phyloP scores from a whole-genome alignment of 2,888 invertebrate genomes.

The Embidobia sp. region DNA sequence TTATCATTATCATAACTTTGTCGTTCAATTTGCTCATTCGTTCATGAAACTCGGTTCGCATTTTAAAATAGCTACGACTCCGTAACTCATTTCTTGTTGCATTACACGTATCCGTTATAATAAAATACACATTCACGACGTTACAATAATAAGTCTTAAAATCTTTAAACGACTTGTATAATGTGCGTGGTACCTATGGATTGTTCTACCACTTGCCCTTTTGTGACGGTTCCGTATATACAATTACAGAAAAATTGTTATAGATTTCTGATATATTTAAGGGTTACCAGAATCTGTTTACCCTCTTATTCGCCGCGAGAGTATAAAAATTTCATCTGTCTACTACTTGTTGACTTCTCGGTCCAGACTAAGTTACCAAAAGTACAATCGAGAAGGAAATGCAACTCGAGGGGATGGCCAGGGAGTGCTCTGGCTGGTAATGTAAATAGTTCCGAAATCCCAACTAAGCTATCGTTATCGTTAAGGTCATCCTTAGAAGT shows the following conservation, averaged over 20 bases:
- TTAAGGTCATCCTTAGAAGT: constrained; percentile 71
- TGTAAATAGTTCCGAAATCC: constrained; percentile 70
- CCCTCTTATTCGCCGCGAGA: constrained; percentile 46
- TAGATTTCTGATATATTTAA: constrained; percentile 68
- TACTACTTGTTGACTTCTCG: constrained; percentile 25
- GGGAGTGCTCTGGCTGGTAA: constrained; percentile 33
- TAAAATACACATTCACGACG: constrained; percentile 79
- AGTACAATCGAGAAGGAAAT: constrained; percentile 32
- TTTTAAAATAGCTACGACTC: constrained; percentile 65
- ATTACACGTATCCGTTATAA: constrained; percentile 73
- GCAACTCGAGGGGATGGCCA: constrained; percentile 16
- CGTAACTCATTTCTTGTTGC: constrained; percentile 62
- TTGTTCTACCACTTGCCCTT: constrained; percentile 67
- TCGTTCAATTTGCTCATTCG: constrained; percentile 60
- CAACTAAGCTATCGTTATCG: constrained; percentile 67
- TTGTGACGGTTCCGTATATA: constrained; percentile 67
- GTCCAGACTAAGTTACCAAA: background rate
- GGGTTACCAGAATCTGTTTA: constrained; percentile 27
- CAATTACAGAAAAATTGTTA: constrained; percentile 70
- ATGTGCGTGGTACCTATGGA: constrained; percentile 71
- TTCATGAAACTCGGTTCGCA: constrained; percentile 59
- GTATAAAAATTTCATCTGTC: constrained; percentile 61
- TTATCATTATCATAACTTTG: constrained; percentile 45
- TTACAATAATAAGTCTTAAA: constrained; percentile 72
- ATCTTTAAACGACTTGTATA: constrained; percentile 69